Evolutionary conservation across 2,113 vertebrate genomes (phyloP), one percentile per base, ranked within the genome.

Genomic region (Tupaia chinensis): DNA sequence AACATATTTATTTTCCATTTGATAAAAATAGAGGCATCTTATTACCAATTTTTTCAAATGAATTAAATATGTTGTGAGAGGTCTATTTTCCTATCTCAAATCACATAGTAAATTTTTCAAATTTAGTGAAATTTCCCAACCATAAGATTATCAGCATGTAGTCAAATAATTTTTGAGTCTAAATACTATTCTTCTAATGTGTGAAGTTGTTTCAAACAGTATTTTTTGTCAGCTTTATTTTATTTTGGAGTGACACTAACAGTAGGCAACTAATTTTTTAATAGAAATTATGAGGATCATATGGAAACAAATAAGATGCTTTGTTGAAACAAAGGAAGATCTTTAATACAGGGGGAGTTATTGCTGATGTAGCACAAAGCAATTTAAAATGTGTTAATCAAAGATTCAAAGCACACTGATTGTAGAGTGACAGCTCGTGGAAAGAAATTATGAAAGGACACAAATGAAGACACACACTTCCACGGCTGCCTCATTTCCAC

Each of bases 381-480:
- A 65, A 78, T 70, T 56, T 82, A 63, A 25, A 76, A 54, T 89
- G 15, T 94, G 84, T 87, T 96, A 73, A 84, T 93, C 84, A 88
- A 72, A 85, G 34, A 78, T 78, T 32, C 32, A 72, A 80, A 82
- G 44, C 32, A 68, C 14, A 54, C 16, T 79, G 17, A 20, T 60
- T 53, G 5, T 85, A 72, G 66, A 85, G 29, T 94, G 44, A 93
- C 87, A 77, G 20, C 34, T 44, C 7, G 7, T 79, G 29, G 89
- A 93, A 87, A 90, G 82, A 92, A 95, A 78, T 70, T 74, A 69
- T 16, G 22, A 81, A 96, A 83, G 77, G 68, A 93, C 44, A 72
- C 16, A 91, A 79, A 74, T 83, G 80, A 95, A 97, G 93, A 96
- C 32, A 53, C 60, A 61, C 14, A 61, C 66, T 69, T 87, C 69